Evolutionary conservation across 2,888 invertebrate genomes (phyloP).

Genomic region (Aquatica leii): DNA sequence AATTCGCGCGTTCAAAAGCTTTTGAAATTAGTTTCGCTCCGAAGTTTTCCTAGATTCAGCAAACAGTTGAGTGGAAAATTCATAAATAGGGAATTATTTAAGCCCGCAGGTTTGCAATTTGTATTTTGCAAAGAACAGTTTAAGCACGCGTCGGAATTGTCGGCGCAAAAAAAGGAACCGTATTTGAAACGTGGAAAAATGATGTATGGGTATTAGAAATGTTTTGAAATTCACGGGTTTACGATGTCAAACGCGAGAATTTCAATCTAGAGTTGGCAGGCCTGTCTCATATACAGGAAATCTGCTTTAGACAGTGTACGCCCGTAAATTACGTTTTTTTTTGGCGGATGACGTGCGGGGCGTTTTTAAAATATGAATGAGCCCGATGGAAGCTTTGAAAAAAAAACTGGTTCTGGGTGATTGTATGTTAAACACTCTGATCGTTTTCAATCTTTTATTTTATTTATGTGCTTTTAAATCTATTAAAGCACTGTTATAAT

Average conservation of each 20-base stretch:
- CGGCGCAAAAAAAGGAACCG: too few species aligned
- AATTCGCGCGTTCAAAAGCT: conserved; percentile 37
- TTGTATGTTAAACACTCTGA: conserved; percentile 21
- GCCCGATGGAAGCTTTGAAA: conserved; percentile 46
- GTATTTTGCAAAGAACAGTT: conserved; percentile 13
- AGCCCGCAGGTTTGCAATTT: conserved; percentile 24
- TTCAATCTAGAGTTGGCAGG: conserved; percentile 41
- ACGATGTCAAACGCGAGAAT: conserved; percentile 37
- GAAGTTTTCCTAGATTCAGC: conserved; percentile 32
- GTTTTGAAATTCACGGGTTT: conserved; percentile 30
- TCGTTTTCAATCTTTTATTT: conserved; percentile 22
- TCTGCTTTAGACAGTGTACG: conserved; percentile 53
- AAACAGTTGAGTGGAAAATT: conserved; percentile 31
- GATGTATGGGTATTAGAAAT: conserved; percentile 26
- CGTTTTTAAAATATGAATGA: conserved; percentile 52
- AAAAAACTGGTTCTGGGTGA: conserved; percentile 40
- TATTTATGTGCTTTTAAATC: too few species aligned
- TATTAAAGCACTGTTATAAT: too few species aligned
- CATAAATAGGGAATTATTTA: conserved; percentile 34
- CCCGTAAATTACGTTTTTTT: conserved; percentile 53
- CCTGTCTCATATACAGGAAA: conserved; percentile 49
- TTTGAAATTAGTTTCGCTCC: conserved; percentile 35
- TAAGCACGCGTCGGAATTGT: too few species aligned
- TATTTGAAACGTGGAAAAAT: too few species aligned
- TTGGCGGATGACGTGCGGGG: conserved; percentile 46